These are phyloP conservation scores for Scaptomyza reducta DNA, from an alignment of 2,888 invertebrate genomes.

Conservation along the genomic window DNA sequence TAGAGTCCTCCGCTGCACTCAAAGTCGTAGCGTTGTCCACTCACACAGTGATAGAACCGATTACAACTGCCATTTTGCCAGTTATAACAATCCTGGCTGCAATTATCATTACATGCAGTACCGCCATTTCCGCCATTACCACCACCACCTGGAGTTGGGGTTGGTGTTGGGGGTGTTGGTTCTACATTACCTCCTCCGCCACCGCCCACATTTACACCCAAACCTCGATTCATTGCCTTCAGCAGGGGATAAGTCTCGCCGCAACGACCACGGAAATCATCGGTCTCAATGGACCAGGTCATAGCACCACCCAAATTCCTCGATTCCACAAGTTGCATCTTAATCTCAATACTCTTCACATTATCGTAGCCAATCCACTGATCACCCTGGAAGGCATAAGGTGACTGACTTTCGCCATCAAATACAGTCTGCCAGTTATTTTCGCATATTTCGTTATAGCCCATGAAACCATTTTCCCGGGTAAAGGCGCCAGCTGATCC, in stretches of 20 bases:
- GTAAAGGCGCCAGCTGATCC: constrained; percentile 59
- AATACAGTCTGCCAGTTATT: constrained; percentile 70
- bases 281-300: constrained; percentile 92
- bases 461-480: constrained; percentile 54
- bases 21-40: constrained; percentile 85
- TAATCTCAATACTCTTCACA: constrained; percentile 90
- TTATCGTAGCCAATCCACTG: constrained; percentile 98
- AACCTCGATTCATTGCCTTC: constrained; percentile 62
- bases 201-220: constrained; percentile 33
- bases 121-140: constrained; percentile 17
- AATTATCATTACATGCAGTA: constrained; percentile 31
- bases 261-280: constrained; percentile 95
- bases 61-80: constrained; percentile 88
- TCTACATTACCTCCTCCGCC: constrained; percentile 20
- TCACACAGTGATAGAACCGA: constrained; percentile 88
- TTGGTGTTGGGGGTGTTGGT: constrained; percentile 3
- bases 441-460: constrained; percentile 68
- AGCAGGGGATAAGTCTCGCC: constrained; percentile 84
- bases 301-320: constrained; percentile 90
- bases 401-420: constrained; percentile 80
- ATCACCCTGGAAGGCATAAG: constrained; percentile 92
- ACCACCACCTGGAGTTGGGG: constrained; percentile 13
- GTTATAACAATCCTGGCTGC: constrained; percentile 81
- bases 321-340: constrained; percentile 92
- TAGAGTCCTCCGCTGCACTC: constrained; percentile 84